Conservation (phyloP, 2,888 invertebrate genomes). For the Rugalucina vietnamica region DNA sequence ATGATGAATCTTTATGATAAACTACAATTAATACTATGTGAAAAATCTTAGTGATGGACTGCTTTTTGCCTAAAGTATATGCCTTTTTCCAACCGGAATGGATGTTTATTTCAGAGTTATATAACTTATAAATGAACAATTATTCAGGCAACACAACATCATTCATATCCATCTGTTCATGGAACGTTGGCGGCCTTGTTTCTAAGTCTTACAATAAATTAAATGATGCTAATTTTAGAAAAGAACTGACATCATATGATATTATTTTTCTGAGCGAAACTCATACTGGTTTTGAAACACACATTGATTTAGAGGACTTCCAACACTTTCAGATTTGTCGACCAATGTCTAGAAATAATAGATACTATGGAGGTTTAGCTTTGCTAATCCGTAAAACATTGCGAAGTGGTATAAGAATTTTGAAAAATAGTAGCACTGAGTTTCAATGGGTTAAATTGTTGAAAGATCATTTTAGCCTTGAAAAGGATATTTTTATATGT, state of each 20-base stretch:
- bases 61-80: no score
- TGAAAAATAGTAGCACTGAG: not conserved
- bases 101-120: no score
- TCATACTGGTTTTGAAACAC: not conserved
- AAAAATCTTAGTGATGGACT: no score
- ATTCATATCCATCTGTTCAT: conserved; percentile 12
- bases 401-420: not conserved
- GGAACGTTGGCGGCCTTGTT: not conserved
- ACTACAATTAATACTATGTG: no score
- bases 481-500: not conserved
- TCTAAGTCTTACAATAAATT: not conserved
- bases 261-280: conserved; percentile 1
- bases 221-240: not conserved
- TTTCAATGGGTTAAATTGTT: not conserved
- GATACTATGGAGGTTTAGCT: not conserved
- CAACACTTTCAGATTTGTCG: not conserved
- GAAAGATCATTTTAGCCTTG: not conserved
- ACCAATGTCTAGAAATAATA: not conserved
- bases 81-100: no score
- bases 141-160: not conserved
- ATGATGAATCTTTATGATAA: no score
- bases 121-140: no score
- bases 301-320: not conserved
- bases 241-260: not conserved
- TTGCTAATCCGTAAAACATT: not conserved